These are phyloP conservation scores for Manis javanica DNA, from an alignment of 2,797 vertebrate genomes.

Conservation along the genomic window DNA sequence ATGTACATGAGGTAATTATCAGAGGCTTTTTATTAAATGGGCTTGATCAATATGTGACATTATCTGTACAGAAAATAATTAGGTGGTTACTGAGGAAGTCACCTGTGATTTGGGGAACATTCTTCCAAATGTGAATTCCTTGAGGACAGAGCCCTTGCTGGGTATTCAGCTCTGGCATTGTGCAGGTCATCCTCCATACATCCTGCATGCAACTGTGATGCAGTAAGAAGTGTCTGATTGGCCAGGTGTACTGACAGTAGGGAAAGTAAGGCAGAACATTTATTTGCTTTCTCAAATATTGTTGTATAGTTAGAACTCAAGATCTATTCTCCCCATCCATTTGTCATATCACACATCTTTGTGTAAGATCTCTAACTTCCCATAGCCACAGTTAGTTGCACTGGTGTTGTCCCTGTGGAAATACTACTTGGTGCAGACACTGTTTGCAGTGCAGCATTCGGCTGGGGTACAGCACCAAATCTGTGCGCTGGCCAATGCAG, in stretches of 20 bases:
- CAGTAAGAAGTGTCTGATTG: background rate
- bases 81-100: background rate
- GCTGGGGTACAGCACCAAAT: background rate
- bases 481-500: background rate
- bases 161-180: accelerated
- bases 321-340: accelerated
- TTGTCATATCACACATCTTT: background rate
- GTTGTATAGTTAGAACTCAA: background rate
- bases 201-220: background rate
- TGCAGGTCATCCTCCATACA: accelerated
- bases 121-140: background rate
- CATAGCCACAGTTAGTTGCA: background rate
- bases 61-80: background rate
- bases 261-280: background rate
- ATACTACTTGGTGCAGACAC: background rate
- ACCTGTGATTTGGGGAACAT: background rate
- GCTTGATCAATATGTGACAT: background rate
- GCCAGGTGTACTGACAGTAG: accelerated
- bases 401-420: background rate
- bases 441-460: background rate
- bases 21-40: background rate
- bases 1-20: background rate
- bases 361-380: background rate
- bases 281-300: background rate
- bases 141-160: background rate